Base-by-base conservation (phyloP, 2,888 invertebrate genomes). In the Plusia festucae region DNA sequence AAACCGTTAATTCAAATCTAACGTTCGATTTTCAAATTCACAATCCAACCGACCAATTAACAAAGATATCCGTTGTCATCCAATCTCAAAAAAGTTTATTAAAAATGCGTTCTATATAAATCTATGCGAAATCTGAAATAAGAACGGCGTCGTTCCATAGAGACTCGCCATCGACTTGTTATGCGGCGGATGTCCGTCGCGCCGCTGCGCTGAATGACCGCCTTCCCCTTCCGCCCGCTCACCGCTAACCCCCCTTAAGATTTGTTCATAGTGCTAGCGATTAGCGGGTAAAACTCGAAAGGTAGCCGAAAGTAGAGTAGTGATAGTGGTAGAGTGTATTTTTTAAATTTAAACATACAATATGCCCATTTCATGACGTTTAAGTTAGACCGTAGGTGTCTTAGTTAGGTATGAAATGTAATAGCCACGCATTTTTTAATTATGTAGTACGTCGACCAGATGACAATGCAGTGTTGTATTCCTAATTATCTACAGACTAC, bases 111-210 rank as follows among this genome's bases (percentile, higher is more conserved):
- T 84, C 85, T 84, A 83, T 90, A 91, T 90, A 83, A 90, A 90
- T 87, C 86, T 88, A 87, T 89, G 90, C 90, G 83, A 90, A 91
- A 90, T 92, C 89, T 90, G 85, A 90, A 90, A 91, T 92, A 93
- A 92, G 91, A 89, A 90, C 87, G 87, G 84, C 84, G 82, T 73
- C 86, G 85, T 85, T 86, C 88, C 86, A 85, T 79, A 78, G 86
- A 85, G 88, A 91, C 83, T 91, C 91, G 91, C 91, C 93, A 93
- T 93, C 93, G 94, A 93, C 93, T 95, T 95, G 95, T 95, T 95
- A 95, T 95, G 94, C 95, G 94, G 93, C 95, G 95, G 95, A 95
- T 91, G 95, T 95, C 95, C 95, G 95, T 91, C 92, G 94, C 93
- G 93, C 94, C 93, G 94, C 93, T 93, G 93, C 93, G 91, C 93